Conservation (phyloP, 2,113 vertebrate species). For the Suricata suricatta region DNA sequence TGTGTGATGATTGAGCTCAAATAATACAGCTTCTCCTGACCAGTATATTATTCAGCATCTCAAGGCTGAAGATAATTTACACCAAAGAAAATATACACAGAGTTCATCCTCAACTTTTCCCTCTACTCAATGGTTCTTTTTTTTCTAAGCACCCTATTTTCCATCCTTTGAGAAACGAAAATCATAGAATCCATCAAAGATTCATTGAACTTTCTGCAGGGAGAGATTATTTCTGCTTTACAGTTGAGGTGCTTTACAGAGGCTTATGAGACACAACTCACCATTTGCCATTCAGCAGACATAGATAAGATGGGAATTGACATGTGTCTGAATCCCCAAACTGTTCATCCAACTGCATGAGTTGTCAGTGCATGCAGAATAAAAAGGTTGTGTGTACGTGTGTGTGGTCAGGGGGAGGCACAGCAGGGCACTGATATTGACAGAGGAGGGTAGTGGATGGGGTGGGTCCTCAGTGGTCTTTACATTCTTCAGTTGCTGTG, state of each 20-base stretch:
- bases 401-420: background rate
- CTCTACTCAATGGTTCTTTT: background rate
- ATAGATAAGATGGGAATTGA: background rate
- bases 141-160: background rate
- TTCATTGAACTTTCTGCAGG: background rate
- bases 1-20: background rate
- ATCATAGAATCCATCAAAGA: background rate
- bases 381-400: background rate
- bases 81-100: background rate
- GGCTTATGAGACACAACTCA: background rate
- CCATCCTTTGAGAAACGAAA: background rate
- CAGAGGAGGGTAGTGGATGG: background rate
- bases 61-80: background rate
- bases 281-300: background rate
- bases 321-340: background rate
- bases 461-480: background rate
- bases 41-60: background rate
- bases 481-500: background rate
- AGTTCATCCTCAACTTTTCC: background rate
- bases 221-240: conserved; percentile 10
- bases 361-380: background rate
- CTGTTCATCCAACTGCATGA: background rate
- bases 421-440: background rate
- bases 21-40: background rate
- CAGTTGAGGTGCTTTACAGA: background rate